Evolutionary conservation across 2,888 invertebrate species (phyloP), one percentile per base, ranked within the genome.

Genomic region (Julus scanicus): DNA sequence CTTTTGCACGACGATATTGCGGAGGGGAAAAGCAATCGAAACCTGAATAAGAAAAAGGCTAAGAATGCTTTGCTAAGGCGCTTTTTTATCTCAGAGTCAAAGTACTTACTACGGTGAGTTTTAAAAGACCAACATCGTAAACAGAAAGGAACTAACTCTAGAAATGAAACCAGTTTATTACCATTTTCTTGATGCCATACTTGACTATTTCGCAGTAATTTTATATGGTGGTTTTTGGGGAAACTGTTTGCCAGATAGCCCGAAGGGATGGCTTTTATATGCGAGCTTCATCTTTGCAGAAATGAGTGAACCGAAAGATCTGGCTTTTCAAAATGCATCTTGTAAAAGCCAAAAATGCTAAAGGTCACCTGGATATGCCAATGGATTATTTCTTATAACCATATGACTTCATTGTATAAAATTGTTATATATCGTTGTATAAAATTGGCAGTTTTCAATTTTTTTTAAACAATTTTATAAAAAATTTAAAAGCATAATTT

Each of bases 41-140:
- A 80, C 29, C 37, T 29, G 80, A 80, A 80, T 80, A 80, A 80
- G 80, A 80, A 80, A 80, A 80, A 80, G 80, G 80, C 80, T 80
- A 80, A 80, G 80, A 80, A 80, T 80, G 80, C 80, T 80, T 80
- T 37, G 80, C 80, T 80, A 80, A 80, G 80, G 80, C 80, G 80
- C 80, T 80, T 80, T 80, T 80, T 80, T 80, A 37, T 37, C 37
- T 37, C 37, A 37, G 37, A 37, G 37, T 20, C 80, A 80, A 80
- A 80, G 80, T 80, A 80, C 80, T 80, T 80, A 80, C 80, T 29
- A 80, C 80, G 80, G 80, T 80, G 80, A 80, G 80, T 80, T 80
- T 80, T 80, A 80, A 80, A 80, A 80, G 80, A 80, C 80, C 80
- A 80, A 80, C 80, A 80, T 80, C 80, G 80, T 80, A 80, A 80